Evolutionary conservation across 2,113 vertebrate genomes (phyloP).

Genomic region (Bufo bufo): DNA sequence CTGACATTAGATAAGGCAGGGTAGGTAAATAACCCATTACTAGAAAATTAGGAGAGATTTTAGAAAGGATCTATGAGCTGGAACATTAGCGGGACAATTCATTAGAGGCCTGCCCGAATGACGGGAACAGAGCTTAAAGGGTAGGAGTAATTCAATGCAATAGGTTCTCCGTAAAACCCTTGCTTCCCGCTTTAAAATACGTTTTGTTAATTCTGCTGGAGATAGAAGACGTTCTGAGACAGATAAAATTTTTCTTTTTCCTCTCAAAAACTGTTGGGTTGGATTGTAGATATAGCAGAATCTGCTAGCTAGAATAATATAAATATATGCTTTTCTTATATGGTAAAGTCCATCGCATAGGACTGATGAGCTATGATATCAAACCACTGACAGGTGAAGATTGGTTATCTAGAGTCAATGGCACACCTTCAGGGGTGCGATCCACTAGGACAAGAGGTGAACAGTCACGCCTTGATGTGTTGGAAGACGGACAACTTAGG

Average conservation of each 20-base stretch:
- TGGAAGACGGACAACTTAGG: too few species aligned
- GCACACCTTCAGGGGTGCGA: too few species aligned
- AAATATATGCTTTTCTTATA: background rate
- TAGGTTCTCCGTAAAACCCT: background rate
- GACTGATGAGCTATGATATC: too few species aligned
- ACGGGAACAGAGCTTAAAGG: slow-evolving; percentile 8
- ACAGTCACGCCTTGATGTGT: too few species aligned
- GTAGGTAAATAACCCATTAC: slow-evolving; percentile 45
- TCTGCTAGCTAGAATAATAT: background rate
- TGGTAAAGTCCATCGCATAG: too few species aligned
- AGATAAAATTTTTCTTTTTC: background rate
- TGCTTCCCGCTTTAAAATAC: background rate
- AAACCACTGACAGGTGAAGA: too few species aligned
- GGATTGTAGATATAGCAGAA: background rate
- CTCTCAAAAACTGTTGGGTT: background rate
- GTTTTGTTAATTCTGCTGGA: slow-evolving; percentile 22
- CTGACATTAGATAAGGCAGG: slow-evolving; percentile 10
- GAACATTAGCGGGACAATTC: slow-evolving; percentile 30
- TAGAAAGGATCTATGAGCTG: slow-evolving; percentile 48
- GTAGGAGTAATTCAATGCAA: slow-evolving; percentile 17
- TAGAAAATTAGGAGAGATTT: slow-evolving; percentile 49
- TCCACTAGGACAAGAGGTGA: too few species aligned
- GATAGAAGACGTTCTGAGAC: background rate
- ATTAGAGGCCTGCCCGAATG: slow-evolving; percentile 25
- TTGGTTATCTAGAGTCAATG: too few species aligned